Percentiles rank a stretch among this genome's conserved stretches.
Conservation (phyloP, 2,113 vertebrate genomes). For the Acanthisitta chloris region DNA sequence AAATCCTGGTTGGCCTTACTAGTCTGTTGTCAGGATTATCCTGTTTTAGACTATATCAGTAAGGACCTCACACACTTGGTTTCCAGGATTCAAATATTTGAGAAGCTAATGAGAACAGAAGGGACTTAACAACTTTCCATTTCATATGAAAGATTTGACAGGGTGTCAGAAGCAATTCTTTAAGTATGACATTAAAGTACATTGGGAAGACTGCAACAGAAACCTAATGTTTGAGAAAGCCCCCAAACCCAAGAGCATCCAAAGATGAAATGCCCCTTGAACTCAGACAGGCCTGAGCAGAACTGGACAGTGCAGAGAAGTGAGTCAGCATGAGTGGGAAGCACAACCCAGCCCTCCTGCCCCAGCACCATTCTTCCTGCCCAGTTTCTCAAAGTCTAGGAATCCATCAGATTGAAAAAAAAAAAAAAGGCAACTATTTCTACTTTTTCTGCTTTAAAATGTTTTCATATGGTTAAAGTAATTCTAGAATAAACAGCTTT, state of each 20-base stretch:
- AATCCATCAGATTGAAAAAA: not conserved
- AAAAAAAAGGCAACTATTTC: not conserved
- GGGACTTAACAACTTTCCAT: not conserved
- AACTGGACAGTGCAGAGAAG: not conserved
- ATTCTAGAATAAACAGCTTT: not conserved
- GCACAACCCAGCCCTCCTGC: accelerated
- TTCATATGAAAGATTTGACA: not conserved
- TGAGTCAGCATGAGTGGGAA: not conserved
- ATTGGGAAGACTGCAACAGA: not conserved
- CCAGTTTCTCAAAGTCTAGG: not conserved
- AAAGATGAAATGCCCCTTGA: not conserved
- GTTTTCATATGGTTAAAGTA: not conserved
- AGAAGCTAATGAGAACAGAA: not conserved
- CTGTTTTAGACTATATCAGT: not conserved
- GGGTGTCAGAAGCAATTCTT: not conserved
- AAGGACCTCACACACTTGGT: not conserved
- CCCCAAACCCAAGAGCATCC: not conserved
- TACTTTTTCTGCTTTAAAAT: not conserved
- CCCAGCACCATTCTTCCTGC: not conserved
- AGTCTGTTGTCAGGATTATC: not conserved
- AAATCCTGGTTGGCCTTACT: not conserved
- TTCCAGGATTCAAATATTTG: not conserved
- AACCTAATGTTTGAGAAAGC: not conserved
- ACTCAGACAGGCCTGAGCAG: not conserved
- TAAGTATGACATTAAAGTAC: not conserved